phyloP scores from a whole-genome alignment of 2,113 vertebrate genomes.

The Leucosticte australis region DNA sequence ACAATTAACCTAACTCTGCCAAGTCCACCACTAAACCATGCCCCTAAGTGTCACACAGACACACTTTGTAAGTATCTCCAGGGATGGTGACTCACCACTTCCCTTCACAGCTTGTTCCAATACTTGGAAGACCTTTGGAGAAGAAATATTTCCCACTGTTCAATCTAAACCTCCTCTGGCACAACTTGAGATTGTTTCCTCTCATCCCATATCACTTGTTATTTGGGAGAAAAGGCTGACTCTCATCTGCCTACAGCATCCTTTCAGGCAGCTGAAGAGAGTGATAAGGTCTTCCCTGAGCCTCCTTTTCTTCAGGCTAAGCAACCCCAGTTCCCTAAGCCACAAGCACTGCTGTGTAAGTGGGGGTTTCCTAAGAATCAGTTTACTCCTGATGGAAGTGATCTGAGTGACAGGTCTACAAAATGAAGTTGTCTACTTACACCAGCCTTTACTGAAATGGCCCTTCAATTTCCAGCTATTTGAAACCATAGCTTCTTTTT shows the following conservation, averaged over 20 bases:
- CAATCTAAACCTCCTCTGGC: background rate
- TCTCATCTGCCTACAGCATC: background rate
- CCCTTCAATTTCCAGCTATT: constrained; percentile 27
- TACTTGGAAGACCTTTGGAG: background rate
- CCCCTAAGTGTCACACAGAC: background rate
- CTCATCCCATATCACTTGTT: background rate
- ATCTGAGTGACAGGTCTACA: background rate
- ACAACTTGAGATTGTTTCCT: background rate
- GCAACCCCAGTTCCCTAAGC: background rate
- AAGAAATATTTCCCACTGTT: background rate
- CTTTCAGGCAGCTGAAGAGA: background rate
- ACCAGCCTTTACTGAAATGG: constrained; percentile 9
- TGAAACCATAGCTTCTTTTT: background rate
- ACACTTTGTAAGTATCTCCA: background rate
- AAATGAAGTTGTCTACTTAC: constrained; percentile 11
- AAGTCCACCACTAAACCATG: background rate
- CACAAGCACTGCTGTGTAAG: background rate
- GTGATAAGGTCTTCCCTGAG: background rate
- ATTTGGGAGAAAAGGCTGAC: background rate
- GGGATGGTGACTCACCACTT: background rate
- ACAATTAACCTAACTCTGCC: background rate
- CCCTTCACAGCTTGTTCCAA: background rate
- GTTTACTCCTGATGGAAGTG: background rate
- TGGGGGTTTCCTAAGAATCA: background rate
- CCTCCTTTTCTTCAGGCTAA: background rate